Percentiles rank a stretch among this genome's conserved stretches.
Evolutionary conservation across 2,888 invertebrate genomes (phyloP).

Genomic region (Xiphydria camelus): DNA sequence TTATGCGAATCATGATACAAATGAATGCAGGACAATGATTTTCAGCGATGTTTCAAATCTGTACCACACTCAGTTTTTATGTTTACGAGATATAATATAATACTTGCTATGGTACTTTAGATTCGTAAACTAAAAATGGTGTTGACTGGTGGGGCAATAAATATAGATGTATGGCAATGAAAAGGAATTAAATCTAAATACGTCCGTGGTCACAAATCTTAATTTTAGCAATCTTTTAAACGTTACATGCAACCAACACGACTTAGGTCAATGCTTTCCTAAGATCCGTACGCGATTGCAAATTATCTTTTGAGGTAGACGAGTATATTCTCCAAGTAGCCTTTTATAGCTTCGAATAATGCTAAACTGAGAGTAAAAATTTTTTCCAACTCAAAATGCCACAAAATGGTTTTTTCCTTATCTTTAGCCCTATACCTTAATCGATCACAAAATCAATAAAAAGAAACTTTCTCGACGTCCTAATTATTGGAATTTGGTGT

Average conservation of each 20-base stretch:
- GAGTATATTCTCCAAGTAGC: conserved; percentile 57
- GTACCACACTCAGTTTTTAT: too few species aligned
- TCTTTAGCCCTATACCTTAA: conserved; percentile 37
- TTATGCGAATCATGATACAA: too few species aligned
- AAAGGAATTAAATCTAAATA: conserved; percentile 44
- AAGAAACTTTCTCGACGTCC: conserved; percentile 5
- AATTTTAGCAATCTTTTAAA: conserved; percentile 42
- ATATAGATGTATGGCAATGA: not conserved
- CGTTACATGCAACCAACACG: conserved; percentile 42
- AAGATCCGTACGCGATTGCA: conserved; percentile 42
- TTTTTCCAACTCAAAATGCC: conserved; percentile 20
- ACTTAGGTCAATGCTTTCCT: conserved; percentile 24
- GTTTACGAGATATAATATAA: too few species aligned
- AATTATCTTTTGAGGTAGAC: conserved; percentile 56
- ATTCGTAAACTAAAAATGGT: too few species aligned
- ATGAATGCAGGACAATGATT: too few species aligned
- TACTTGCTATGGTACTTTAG: too few species aligned
- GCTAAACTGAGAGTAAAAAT: conserved; percentile 46
- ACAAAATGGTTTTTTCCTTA: conserved; percentile 24
- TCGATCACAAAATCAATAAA: conserved; percentile 29
- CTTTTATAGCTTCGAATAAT: conserved; percentile 50
- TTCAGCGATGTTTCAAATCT: too few species aligned
- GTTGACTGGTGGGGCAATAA: not conserved
- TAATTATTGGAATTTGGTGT: conserved; percentile 2
- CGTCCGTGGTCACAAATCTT: conserved; percentile 40